These are phyloP conservation scores for Penelope pileata DNA, from an alignment of 2,113 vertebrate genomes.

Conservation along the genomic window DNA sequence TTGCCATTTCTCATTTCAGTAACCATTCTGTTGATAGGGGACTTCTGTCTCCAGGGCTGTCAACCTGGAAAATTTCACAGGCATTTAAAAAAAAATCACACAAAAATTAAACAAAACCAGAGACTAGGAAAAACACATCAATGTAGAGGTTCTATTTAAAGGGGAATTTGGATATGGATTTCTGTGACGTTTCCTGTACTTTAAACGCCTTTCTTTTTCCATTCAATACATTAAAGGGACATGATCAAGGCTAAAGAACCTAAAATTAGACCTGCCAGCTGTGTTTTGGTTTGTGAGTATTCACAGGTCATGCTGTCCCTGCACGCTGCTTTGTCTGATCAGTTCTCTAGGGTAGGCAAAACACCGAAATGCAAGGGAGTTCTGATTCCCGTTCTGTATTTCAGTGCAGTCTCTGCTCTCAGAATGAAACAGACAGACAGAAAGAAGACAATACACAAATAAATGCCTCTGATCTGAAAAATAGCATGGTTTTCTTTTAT, in stretches of 20 bases:
- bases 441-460: neutral
- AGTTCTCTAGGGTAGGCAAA: constrained; percentile 28
- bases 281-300: constrained; percentile 69
- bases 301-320: constrained; percentile 50
- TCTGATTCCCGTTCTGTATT: neutral
- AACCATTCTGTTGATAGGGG: neutral
- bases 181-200: constrained; percentile 67
- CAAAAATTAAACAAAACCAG: constrained; percentile 62
- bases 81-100: neutral
- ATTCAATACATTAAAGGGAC: constrained; percentile 69
- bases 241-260: constrained; percentile 67
- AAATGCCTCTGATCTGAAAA: neutral
- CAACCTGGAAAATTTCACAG: constrained; percentile 32
- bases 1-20: neutral
- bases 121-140: constrained; percentile 51
- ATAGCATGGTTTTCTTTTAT: neutral
- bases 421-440: neutral
- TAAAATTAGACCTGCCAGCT: constrained; percentile 75
- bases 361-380: constrained; percentile 36
- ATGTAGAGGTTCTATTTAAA: constrained; percentile 60
- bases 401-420: neutral
- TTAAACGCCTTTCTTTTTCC: constrained; percentile 57
- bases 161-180: constrained; percentile 46
- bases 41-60: constrained; percentile 22
- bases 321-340: constrained; percentile 19